phyloP scores from a whole-genome alignment of 2,113 vertebrate species.

The Chaetura pelagica region DNA sequence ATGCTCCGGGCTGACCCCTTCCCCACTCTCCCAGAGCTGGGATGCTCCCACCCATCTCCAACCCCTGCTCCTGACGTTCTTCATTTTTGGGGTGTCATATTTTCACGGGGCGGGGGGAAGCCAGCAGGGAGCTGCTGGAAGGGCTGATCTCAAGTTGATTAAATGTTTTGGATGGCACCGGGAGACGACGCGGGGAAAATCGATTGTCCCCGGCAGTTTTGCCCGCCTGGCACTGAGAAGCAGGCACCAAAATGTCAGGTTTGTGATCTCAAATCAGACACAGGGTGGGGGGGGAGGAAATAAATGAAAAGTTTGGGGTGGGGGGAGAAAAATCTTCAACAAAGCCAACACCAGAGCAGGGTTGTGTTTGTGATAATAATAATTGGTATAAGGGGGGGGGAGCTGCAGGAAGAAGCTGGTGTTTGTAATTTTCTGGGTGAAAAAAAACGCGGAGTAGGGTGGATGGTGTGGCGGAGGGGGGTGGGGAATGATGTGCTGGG shows the following conservation, averaged over 20 bases:
- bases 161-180: conserved; percentile 77
- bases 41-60: neutral
- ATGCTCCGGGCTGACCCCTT: neutral
- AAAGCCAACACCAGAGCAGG: conserved; percentile 64
- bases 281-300: neutral
- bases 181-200: conserved; percentile 84
- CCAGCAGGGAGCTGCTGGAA: neutral
- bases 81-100: neutral
- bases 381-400: conserved; percentile 52
- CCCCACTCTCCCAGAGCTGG: neutral
- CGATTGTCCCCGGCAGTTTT: conserved; percentile 78
- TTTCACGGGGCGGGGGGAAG: neutral
- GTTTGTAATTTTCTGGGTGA: neutral
- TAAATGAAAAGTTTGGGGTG: neutral
- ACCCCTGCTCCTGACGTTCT: neutral
- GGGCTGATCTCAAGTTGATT: conserved; percentile 73
- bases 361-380: conserved; percentile 62
- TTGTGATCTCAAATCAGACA: conserved; percentile 79
- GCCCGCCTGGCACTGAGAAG: conserved; percentile 81
- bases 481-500: rapidly evolving
- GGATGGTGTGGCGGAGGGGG: too few species aligned
- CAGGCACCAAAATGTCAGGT: conserved; percentile 85
- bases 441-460: too few species aligned
- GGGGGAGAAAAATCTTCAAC: conserved; percentile 50
- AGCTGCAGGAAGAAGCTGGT: neutral